These are phyloP conservation scores for Paragorgia papillata DNA, from an alignment of 92 coral and sea anemone genomes.

Conservation along the genomic window DNA sequence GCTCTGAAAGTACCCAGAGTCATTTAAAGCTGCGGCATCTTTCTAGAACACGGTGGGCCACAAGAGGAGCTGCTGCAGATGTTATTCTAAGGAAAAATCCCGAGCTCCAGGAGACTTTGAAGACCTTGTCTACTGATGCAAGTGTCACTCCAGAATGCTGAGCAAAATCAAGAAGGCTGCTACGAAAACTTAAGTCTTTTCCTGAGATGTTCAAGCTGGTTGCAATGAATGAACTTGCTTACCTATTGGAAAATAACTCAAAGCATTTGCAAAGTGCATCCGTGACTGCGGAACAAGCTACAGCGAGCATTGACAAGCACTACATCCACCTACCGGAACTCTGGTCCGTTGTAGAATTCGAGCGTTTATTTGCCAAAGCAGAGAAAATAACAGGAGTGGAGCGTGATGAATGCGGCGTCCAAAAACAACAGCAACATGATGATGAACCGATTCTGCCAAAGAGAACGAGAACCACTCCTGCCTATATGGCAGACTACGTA, in stretches of 20 bases:
- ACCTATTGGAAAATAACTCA: conserved; percentile 36
- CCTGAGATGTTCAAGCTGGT: conserved; percentile 18
- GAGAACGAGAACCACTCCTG: conserved; percentile 30
- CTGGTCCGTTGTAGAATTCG: conserved; percentile 20
- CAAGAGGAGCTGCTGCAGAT: conserved; percentile 47
- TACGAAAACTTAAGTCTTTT: conserved; percentile 24
- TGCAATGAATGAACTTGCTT: conserved; percentile 35
- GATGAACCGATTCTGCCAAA: conserved; percentile 2
- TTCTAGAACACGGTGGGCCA: conserved; percentile 35
- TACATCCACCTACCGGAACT: conserved; percentile 20
- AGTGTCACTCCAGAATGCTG: conserved; percentile 39
- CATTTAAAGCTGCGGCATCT: conserved; percentile 11
- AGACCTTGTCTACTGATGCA: conserved; percentile 23
- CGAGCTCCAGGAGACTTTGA: conserved; percentile 33
- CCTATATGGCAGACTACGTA: conserved; percentile 22
- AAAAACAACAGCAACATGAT: neutral
- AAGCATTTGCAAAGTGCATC: conserved; percentile 30
- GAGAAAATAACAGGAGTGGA: conserved; percentile 3
- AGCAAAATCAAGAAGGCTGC: conserved; percentile 31
- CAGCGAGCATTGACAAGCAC: conserved; percentile 18
- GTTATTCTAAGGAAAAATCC: conserved; percentile 25
- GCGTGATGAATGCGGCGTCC: neutral
- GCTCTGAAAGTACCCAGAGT: neutral
- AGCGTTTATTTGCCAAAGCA: conserved; percentile 12
- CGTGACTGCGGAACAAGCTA: conserved; percentile 35